Percentiles rank a stretch among this genome's conserved stretches.
These are phyloP conservation scores for Atta colombica DNA, from an alignment of 1,140 invertebrate genomes.

Conservation along the genomic window DNA sequence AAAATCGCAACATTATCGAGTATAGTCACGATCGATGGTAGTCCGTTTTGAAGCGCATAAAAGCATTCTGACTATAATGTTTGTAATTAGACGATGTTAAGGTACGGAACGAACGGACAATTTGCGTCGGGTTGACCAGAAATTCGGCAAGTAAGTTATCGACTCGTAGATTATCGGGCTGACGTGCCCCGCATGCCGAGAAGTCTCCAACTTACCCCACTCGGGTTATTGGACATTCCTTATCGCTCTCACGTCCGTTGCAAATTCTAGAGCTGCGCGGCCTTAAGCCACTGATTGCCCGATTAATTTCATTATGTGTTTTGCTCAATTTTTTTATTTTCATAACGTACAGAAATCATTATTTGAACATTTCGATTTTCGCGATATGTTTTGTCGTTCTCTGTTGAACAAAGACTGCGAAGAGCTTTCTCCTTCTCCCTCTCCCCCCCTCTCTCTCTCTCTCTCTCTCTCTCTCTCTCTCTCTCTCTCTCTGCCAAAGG, in stretches of 20 bases:
- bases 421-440: neutral
- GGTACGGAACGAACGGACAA: slow-evolving; percentile 7
- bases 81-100: slow-evolving; percentile 69
- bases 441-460: too few species aligned
- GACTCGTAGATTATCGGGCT: slow-evolving; percentile 80
- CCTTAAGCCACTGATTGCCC: slow-evolving; percentile 52
- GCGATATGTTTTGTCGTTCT: neutral
- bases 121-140: slow-evolving; percentile 67
- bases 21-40: slow-evolving; percentile 6
- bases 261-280: slow-evolving; percentile 65
- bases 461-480: too few species aligned
- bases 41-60: neutral
- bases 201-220: slow-evolving; percentile 48
- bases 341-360: slow-evolving; percentile 7
- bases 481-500: too few species aligned
- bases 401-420: neutral
- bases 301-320: slow-evolving; percentile 53
- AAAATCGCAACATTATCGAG: slow-evolving; percentile 43
- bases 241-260: slow-evolving; percentile 75
- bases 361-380: neutral
- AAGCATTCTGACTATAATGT: slow-evolving; percentile 37
- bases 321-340: slow-evolving; percentile 22
- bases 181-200: slow-evolving; percentile 76
- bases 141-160: slow-evolving; percentile 81
- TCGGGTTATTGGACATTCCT: slow-evolving; percentile 72